These are phyloP conservation scores for Ardeotis arabs DNA, from an alignment of 2,113 vertebrate species.

Conservation along the genomic window DNA sequence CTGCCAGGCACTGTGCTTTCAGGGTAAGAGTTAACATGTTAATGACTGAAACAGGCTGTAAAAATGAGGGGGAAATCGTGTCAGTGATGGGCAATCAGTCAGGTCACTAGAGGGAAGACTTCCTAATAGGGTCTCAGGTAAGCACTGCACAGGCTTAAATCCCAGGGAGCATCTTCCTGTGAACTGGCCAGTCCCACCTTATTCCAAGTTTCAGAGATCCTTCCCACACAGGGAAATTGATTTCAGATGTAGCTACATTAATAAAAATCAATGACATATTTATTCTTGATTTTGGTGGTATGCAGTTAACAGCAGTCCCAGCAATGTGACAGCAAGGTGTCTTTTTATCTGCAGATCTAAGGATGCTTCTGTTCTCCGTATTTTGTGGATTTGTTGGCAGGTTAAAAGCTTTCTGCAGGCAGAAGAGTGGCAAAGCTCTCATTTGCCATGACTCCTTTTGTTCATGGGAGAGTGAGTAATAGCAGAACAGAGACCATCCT, in stretches of 20 bases:
- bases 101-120: not conserved
- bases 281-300: not conserved
- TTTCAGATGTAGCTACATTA: not conserved
- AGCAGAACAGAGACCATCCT: not conserved
- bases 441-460: not conserved
- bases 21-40: not conserved
- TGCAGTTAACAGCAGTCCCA: not conserved
- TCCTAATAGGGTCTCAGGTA: not conserved
- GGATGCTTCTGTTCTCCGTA: not conserved
- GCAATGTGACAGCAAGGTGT: not conserved
- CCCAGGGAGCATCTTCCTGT: not conserved
- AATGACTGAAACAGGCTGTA: not conserved
- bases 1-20: constrained; percentile 22
- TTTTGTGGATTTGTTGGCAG: not conserved
- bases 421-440: not conserved
- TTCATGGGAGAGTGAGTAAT: not conserved
- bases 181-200: not conserved
- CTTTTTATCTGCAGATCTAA: not conserved
- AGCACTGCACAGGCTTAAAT: not conserved
- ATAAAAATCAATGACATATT: not conserved
- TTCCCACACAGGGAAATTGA: not conserved
- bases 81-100: not conserved
- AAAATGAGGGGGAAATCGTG: constrained; percentile 1
- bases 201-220: not conserved
- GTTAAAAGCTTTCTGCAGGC: constrained; percentile 3